phyloP scores from a whole-genome alignment of 1,140 invertebrate genomes.

The Caenorhabditis inopinata region DNA sequence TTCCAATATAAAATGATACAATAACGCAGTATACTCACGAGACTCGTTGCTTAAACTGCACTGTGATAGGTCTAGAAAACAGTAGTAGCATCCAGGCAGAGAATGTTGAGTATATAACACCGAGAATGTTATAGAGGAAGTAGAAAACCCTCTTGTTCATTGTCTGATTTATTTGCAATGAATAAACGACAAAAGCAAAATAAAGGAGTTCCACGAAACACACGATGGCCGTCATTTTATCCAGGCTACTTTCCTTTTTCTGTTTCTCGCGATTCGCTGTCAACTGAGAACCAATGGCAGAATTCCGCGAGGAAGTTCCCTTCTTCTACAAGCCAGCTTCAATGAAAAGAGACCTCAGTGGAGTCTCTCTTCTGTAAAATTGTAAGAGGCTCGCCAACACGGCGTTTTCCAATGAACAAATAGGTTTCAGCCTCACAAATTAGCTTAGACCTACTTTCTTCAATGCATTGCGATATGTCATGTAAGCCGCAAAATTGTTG shows the following conservation, averaged over 20 bases:
- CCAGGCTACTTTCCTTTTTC: background rate
- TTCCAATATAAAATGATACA: background rate
- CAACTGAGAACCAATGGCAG: background rate
- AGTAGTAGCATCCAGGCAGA: background rate
- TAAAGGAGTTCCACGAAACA: background rate
- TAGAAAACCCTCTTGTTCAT: conserved; percentile 24
- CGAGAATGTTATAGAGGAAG: background rate
- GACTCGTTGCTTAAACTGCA: background rate
- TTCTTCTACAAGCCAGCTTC: background rate
- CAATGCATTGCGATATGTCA: background rate
- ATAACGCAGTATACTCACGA: background rate
- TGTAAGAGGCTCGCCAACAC: too few species aligned
- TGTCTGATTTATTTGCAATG: conserved; percentile 1
- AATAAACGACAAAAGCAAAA: conserved; percentile 17
- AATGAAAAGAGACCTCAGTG: too few species aligned
- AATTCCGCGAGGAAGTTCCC: background rate
- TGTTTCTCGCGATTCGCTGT: background rate
- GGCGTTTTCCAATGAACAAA: too few species aligned
- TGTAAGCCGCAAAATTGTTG: background rate
- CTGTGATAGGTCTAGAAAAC: background rate
- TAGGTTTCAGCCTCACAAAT: background rate
- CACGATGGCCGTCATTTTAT: conserved; percentile 5
- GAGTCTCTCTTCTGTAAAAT: too few species aligned
- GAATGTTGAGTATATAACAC: background rate
- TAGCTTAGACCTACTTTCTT: background rate